phyloP scores from a whole-genome alignment of 1,140 invertebrate species.

The Drosophila simulans region DNA sequence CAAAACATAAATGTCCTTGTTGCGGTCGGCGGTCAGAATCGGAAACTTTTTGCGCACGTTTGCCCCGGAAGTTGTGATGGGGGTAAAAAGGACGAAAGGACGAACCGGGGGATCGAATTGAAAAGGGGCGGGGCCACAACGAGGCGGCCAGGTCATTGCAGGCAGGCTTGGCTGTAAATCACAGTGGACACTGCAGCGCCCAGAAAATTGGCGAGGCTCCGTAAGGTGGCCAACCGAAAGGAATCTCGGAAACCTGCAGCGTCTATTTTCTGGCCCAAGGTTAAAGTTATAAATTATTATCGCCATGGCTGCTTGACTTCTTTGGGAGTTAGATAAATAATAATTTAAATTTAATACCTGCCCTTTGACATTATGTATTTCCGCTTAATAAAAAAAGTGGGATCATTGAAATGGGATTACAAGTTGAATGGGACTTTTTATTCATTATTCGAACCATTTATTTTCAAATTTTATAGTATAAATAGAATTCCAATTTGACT shows the following conservation, averaged over 20 bases:
- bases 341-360: slow-evolving; percentile 10
- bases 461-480: no score
- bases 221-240: slow-evolving; percentile 32
- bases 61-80: slow-evolving; percentile 32
- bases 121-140: neutral
- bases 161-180: slow-evolving; percentile 61
- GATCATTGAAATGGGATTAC: no score
- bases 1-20: slow-evolving; percentile 80
- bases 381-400: neutral
- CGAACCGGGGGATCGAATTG: neutral
- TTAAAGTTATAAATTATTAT: slow-evolving; percentile 76
- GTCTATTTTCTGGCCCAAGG: slow-evolving; percentile 56
- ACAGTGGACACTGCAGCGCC: slow-evolving; percentile 58
- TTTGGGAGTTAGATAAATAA: slow-evolving; percentile 23
- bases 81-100: neutral
- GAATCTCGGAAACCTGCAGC: slow-evolving; percentile 33
- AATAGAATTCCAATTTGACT: no score
- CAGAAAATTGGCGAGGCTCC: slow-evolving; percentile 40
- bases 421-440: no score
- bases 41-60: slow-evolving; percentile 66
- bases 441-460: no score
- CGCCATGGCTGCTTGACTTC: slow-evolving; percentile 23
- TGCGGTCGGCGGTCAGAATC: slow-evolving; percentile 63
- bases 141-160: slow-evolving; percentile 61
- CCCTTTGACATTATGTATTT: neutral